Base-by-base conservation (phyloP, 2,888 invertebrate genomes). In the Protonemura montana region DNA sequence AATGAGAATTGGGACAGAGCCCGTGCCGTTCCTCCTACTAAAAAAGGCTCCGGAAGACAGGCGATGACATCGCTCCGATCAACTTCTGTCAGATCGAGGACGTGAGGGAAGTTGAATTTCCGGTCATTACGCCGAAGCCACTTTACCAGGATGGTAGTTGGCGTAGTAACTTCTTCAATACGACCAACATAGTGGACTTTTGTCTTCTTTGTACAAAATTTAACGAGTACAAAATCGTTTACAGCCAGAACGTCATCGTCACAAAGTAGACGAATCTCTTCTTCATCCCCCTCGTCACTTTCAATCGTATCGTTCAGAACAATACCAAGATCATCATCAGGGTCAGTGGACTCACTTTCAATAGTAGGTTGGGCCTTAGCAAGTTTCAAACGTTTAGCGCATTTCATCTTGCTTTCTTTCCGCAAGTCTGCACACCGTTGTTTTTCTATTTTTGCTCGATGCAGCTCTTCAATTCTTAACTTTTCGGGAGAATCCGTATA, bases 51-150 rank as follows among this genome's bases (percentile, higher is more conserved):
- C 25, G 83, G 83, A 27, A 83, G 83, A n/a, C 41, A 21, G 25
- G 83, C 83, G 25, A 42, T 21, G 26, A 83, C 13, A 28, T 83
- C 83, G 42, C 41, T 28, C 30, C 83, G 83, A 25, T 42, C 42
- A 83, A 28, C 41, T 83, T 83, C 83, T 27, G 83, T 83, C 26
- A 83, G 16, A 42, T 83, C 83, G 25, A 83, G 25, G 25, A n/a
- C 42, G n/a, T 42, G 41, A n/a, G 83, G 83, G 42, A 83, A 83
- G 26, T n/a, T 83, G 28, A 83, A 83, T 28, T 42, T 35, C 59
- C 83, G 25, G 28, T 83, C 83, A n/a, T 41, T 83, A 35, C 28
- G 30, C 83, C 83, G 25, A n/a, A 83, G 83, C 83, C 83, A 83
- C 83, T 83, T 83, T 28, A 83, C 83, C 28, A 35, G 83, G 27